Evolutionary conservation across 2,113 vertebrate genomes (phyloP), one percentile per base, ranked within the genome.

Genomic region (Pontoporia blainvillei): DNA sequence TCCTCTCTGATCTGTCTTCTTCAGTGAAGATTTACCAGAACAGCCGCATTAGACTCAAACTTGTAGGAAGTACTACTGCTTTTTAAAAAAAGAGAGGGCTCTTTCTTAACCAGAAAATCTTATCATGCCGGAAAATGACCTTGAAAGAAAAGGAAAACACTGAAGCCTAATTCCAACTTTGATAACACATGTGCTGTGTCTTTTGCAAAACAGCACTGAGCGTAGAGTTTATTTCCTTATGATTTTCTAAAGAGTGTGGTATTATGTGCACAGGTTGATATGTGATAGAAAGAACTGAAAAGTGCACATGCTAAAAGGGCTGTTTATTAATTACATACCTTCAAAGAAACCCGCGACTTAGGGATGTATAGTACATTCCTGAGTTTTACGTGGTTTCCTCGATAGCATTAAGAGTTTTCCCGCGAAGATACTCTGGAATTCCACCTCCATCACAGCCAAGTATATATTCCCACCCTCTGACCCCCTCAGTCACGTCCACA

Each of bases 301-400:
- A 91, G 72, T 29, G 49, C 85, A 94, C 83, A 93, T 85, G 73
- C 75, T 61, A 23, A 75, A 52, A 88, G 90, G 36, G 31, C 82
- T 57, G 67, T 89, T 95, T 57, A 96, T 46, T 66, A 69, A 96
- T 46, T 66, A 69, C n/a, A 29, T 20, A 73, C 66, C 66, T 88
- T 96, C 94, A 86, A 96, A 84, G 97, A 95, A 89, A 61, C 17
- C 86, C 83, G 34, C 91, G 52, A 72, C 96, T 96, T 57, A 21
- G 82, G 92, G 90, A 86, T 90, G 94, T 39, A n/a, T 57, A 73
- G 78, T 31, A 69, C 61, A 81, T 93, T 92, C 97, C 57, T 39
- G 39, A 82, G 75, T 73, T 92, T 92, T 82, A 92, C 76, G 36
- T 2, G 7, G 91, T 64, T 96, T 96, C 69, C 61, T 78, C 91